phyloP scores from a whole-genome alignment of 2,113 vertebrate genomes.

The Trogon surrucura region DNA sequence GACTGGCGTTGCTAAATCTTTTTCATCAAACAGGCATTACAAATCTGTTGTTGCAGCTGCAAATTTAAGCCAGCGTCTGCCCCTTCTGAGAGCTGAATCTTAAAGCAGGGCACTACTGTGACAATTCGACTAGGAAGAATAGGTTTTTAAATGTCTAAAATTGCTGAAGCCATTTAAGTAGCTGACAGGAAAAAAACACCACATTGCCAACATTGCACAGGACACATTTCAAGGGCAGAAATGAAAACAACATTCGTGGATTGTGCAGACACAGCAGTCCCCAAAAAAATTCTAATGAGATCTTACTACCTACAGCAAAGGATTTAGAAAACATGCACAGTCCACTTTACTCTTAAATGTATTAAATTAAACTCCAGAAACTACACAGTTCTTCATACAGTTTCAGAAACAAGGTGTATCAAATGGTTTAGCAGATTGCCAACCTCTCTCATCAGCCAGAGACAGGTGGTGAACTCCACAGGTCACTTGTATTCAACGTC shows the following conservation, averaged over 20 bases:
- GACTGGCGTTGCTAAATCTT: neutral
- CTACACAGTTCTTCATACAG: neutral
- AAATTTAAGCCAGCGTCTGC: neutral
- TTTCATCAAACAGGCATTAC: neutral
- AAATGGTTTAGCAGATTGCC: neutral
- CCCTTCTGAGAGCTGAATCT: neutral
- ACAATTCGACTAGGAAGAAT: neutral
- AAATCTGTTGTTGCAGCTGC: neutral
- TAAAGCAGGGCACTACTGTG: neutral
- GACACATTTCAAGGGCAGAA: constrained; percentile 23
- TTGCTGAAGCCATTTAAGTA: neutral
- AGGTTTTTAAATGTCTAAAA: neutral
- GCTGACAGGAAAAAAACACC: neutral
- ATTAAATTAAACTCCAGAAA: neutral
- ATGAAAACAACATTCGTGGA: neutral
- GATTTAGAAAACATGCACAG: neutral
- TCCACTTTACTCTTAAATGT: neutral
- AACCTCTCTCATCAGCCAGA: neutral
- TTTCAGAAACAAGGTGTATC: neutral
- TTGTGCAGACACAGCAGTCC: neutral
- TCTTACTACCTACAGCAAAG: neutral
- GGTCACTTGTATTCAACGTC: neutral
- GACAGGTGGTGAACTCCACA: neutral
- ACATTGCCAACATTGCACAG: neutral
- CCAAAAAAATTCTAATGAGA: neutral